phyloP scores from a whole-genome alignment of 2,888 invertebrate species.

The Luperina nickerlii region DNA sequence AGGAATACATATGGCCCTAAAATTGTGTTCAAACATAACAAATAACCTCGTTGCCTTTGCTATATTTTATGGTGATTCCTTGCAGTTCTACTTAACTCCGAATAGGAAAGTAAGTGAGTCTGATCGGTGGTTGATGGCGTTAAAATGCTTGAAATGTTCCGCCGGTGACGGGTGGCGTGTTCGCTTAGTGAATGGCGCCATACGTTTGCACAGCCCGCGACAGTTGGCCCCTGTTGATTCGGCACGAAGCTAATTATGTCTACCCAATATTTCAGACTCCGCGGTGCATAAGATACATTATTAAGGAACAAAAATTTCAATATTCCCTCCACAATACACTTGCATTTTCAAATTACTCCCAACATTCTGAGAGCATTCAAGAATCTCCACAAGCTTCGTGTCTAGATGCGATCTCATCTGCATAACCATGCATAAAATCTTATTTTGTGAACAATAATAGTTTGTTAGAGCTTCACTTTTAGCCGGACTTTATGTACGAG shows the following conservation, averaged over 20 bases:
- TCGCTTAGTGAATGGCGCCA: conserved; percentile 35
- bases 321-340: conserved; percentile 27
- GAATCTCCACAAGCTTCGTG: conserved; percentile 53
- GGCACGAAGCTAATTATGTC: conserved; percentile 54
- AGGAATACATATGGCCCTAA: background rate
- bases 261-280: conserved; percentile 48
- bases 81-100: conserved; percentile 26
- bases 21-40: background rate
- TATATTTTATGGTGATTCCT: conserved; percentile 9
- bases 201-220: conserved; percentile 42
- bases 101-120: conserved; percentile 46
- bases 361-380: conserved; percentile 43
- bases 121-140: conserved; percentile 56
- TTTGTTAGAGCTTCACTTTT: conserved; percentile 57
- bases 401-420: conserved; percentile 62
- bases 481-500: conserved; percentile 46
- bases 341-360: conserved; percentile 52
- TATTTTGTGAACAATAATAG: conserved; percentile 65
- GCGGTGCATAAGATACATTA: conserved; percentile 26
- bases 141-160: conserved; percentile 54
- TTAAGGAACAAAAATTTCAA: conserved; percentile 38
- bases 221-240: conserved; percentile 53
- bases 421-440: conserved; percentile 67
- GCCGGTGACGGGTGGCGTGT: conserved; percentile 41
- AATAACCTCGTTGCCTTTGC: conserved; percentile 2